Percentiles rank a stretch among this genome's conserved stretches.
Conservation (phyloP, 2,888 invertebrate species). For the Drosophila quinaria region DNA sequence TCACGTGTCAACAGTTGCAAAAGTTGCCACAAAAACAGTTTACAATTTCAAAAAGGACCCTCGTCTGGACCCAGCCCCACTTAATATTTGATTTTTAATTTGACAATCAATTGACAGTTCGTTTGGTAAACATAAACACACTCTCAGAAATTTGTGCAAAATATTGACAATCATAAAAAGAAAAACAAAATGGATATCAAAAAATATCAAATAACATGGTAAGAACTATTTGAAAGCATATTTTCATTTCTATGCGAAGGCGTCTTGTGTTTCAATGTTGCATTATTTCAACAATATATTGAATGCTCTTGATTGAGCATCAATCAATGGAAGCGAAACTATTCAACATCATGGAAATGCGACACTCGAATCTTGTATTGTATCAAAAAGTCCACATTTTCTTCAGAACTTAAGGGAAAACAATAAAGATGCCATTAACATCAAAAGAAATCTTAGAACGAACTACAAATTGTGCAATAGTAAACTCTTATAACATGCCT, state of each 20-base stretch:
- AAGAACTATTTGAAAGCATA: constrained; percentile 54
- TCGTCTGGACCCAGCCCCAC: constrained; percentile 10
- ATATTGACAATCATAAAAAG: constrained; percentile 52
- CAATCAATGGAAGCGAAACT: constrained; percentile 4
- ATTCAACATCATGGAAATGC: constrained; percentile 13
- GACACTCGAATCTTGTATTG: not conserved
- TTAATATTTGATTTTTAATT: constrained; percentile 72
- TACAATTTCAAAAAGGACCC: constrained; percentile 66
- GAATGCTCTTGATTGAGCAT: constrained; percentile 42
- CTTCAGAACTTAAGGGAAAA: too few relatives aligned
- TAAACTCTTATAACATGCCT: too few relatives aligned
- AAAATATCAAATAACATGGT: constrained; percentile 72
- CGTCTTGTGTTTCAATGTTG: constrained; percentile 34
- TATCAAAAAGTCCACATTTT: not conserved
- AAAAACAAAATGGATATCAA: constrained; percentile 26
- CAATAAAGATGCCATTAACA: too few relatives aligned
- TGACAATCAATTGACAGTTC: constrained; percentile 82
- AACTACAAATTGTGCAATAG: too few relatives aligned
- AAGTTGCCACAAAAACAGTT: constrained; percentile 71
- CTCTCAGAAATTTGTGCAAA: constrained; percentile 60
- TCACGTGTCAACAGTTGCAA: constrained; percentile 47
- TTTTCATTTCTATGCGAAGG: constrained; percentile 17
- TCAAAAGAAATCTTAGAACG: not conserved
- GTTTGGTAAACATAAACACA: constrained; percentile 74
- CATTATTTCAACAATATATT: constrained; percentile 47